A percentile compares a stretch with the other conserved stretches of the same genome.
These are phyloP conservation scores for Zosterops borbonicus DNA, from an alignment of 2,113 vertebrate genomes.

Conservation along the genomic window DNA sequence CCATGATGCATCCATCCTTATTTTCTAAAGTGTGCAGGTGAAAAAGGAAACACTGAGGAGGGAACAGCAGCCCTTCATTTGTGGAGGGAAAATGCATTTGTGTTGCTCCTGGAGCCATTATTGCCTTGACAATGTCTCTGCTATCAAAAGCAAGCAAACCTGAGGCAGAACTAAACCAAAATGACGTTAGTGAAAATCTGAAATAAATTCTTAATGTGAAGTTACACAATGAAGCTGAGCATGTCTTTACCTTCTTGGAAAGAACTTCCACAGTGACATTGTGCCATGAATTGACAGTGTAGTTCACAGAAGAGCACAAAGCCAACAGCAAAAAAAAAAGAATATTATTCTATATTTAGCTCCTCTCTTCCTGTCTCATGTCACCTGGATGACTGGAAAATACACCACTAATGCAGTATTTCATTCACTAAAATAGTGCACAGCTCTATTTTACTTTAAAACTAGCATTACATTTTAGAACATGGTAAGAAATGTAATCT, in stretches of 20 bases:
- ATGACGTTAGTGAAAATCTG: neutral
- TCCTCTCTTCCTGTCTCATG: neutral
- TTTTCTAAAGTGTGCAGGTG: neutral
- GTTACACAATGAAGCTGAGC: neutral
- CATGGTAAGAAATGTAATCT: neutral
- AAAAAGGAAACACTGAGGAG: neutral
- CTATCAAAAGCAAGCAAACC: neutral
- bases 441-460: neutral
- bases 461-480: conserved; percentile 18
- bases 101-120: neutral
- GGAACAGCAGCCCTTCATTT: neutral
- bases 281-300: neutral
- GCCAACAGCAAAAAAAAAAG: neutral
- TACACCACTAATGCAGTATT: neutral
- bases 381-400: neutral
- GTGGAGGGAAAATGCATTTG: neutral
- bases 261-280: rapidly evolving
- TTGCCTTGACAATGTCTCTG: neutral
- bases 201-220: neutral
- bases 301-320: neutral
- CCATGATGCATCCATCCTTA: neutral
- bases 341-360: neutral
- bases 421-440: neutral
- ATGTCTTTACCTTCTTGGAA: neutral
- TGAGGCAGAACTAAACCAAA: neutral